A percentile compares a stretch with the other conserved stretches of the same genome.
These are phyloP conservation scores for Dorcus hopei DNA, from an alignment of 2,888 invertebrate species.

Conservation along the genomic window DNA sequence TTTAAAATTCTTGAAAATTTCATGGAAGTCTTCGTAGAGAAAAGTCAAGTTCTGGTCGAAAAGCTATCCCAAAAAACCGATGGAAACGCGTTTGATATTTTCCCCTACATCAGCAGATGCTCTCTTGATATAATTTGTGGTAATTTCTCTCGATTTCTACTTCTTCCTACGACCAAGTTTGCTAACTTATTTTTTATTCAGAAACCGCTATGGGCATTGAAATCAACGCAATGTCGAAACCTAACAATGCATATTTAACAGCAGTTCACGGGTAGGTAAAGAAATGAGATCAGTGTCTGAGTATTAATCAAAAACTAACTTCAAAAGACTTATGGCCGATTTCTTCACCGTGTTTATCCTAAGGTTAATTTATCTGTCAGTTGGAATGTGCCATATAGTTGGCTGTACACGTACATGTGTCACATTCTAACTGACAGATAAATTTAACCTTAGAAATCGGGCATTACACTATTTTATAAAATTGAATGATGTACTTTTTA, in stretches of 20 bases:
- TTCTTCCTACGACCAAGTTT: too few relatives aligned
- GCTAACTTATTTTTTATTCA: conserved; percentile 29
- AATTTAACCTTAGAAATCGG: too few relatives aligned
- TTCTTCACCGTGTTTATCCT: too few relatives aligned
- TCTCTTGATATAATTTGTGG: conserved; percentile 23
- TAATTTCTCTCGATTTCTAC: background rate
- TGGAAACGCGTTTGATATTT: conserved; percentile 15
- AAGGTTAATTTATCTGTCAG: too few relatives aligned
- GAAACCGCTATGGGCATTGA: conserved; percentile 60
- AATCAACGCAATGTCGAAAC: conserved; percentile 45
- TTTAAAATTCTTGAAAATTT: conserved; percentile 7
- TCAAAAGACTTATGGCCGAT: too few relatives aligned
- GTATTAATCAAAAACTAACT: too few relatives aligned
- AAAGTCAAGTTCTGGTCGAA: background rate
- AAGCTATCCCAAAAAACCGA: background rate
- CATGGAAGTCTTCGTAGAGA: background rate
- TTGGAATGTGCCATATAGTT: too few relatives aligned
- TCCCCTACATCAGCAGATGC: conserved; percentile 18
- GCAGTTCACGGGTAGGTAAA: conserved; percentile 45
- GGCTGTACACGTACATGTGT: too few relatives aligned
- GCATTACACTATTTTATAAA: too few relatives aligned
- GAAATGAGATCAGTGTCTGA: too few relatives aligned
- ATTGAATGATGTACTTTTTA: too few relatives aligned
- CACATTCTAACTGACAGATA: too few relatives aligned
- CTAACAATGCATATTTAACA: conserved; percentile 49